A percentile compares a stretch with the other conserved stretches of the same genome.
Conservation (phyloP, 2,888 invertebrate species). For the Allophyes oxyacanthae region DNA sequence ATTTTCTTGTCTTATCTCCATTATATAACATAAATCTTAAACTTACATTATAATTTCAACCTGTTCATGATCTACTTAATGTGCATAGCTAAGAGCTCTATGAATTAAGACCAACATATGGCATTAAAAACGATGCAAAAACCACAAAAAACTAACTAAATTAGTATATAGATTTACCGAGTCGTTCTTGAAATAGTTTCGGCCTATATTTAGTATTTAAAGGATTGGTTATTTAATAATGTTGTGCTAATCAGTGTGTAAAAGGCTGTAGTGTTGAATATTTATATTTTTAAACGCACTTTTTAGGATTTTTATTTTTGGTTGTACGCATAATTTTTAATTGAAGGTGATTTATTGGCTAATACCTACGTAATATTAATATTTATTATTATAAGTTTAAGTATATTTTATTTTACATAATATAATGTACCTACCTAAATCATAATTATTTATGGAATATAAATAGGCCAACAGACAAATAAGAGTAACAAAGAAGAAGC, state of each 20-base stretch:
- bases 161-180: constrained; percentile 11
- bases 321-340: constrained; percentile 27
- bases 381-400: constrained; percentile 1
- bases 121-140: constrained; percentile 4
- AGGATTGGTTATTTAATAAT: constrained; percentile 40
- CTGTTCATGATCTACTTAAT: constrained; percentile 25
- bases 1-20: constrained; percentile 12
- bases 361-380: constrained; percentile 16
- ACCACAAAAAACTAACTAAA: too few relatives aligned
- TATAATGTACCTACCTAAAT: too few relatives aligned
- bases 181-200: constrained; percentile 40
- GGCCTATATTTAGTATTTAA: constrained; percentile 31
- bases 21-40: constrained; percentile 4
- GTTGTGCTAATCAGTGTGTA: constrained; percentile 46
- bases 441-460: too few relatives aligned
- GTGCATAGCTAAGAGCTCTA: constrained; percentile 23
- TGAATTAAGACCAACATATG: constrained; percentile 50
- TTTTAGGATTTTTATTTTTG: constrained; percentile 24
- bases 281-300: constrained; percentile 29
- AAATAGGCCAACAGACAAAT: too few relatives aligned
- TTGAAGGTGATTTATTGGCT: constrained; percentile 26
- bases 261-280: constrained; percentile 46
- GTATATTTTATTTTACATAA: too few relatives aligned
- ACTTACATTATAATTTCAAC: constrained; percentile 14
- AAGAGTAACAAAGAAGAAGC: too few relatives aligned